Evolutionary conservation across 1,140 invertebrate species (phyloP).

Genomic region (Drosophila pachea): DNA sequence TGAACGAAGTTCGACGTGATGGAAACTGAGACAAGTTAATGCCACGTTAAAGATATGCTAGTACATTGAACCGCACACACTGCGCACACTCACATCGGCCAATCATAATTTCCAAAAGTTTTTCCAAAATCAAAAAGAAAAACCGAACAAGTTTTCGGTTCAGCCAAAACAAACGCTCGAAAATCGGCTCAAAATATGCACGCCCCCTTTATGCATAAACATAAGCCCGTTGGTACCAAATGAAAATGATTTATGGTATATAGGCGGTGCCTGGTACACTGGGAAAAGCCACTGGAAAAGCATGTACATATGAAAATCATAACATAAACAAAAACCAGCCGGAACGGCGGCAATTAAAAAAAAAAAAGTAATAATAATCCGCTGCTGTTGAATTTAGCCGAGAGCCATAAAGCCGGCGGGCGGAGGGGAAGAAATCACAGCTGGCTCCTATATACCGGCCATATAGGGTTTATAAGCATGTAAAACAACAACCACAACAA

Average conservation of each 20-base stretch:
- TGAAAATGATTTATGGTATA: conserved; percentile 67
- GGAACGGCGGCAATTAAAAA: conserved; percentile 76
- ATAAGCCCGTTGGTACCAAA: conserved; percentile 16
- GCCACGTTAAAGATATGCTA: conserved; percentile 48
- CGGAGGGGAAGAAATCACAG: conserved; percentile 17
- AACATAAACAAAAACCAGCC: conserved; percentile 50
- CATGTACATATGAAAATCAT: conserved; percentile 45
- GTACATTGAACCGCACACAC: conserved; percentile 13
- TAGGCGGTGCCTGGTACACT: conserved; percentile 37
- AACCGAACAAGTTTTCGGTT: conserved; percentile 11
- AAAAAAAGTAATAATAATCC: no score
- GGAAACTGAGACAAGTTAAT: conserved; percentile 64
- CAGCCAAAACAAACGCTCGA: conserved; percentile 48
- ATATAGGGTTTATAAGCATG: conserved; percentile 2
- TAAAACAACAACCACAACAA: no score
- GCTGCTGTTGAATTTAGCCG: conserved; percentile 64
- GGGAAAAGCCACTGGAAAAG: conserved; percentile 21
- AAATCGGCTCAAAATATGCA: conserved; percentile 55
- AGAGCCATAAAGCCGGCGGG: conserved; percentile 43
- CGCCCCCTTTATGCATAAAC: conserved; percentile 33
- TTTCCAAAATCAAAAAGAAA: conserved; percentile 2
- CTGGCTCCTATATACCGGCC: not conserved
- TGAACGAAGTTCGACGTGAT: conserved; percentile 34
- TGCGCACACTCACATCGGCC: no score
- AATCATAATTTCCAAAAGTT: not conserved